Percentiles rank a stretch among this genome's conserved stretches.
phyloP scores from a whole-genome alignment of 2,113 vertebrate species.

The Poecilia latipinna region DNA sequence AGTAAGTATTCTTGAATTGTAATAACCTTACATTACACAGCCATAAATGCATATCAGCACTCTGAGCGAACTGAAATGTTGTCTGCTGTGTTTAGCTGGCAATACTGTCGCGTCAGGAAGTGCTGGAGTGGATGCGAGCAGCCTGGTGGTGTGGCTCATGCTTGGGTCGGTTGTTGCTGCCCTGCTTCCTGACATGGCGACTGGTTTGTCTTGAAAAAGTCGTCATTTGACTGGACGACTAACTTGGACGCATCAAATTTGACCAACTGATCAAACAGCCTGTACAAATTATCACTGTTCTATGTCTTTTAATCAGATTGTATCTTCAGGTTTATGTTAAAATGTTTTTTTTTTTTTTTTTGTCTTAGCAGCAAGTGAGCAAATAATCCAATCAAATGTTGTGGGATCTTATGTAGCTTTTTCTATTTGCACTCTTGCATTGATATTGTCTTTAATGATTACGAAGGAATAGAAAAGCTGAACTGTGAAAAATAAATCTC shows the following conservation, averaged over 20 bases:
- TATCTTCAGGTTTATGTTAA: neutral
- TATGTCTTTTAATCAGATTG: neutral
- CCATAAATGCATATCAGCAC: neutral
- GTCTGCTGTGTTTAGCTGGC: constrained; percentile 41
- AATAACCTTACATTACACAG: neutral
- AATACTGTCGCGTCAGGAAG: neutral
- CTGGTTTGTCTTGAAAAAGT: constrained; percentile 75
- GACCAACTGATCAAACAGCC: constrained; percentile 26
- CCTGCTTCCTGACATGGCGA: constrained; percentile 62
- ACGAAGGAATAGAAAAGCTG: constrained; percentile 20
- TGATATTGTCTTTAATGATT: neutral
- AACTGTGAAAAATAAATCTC: constrained; percentile 3
- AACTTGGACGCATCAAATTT: constrained; percentile 14
- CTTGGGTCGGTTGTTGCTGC: constrained; percentile 69
- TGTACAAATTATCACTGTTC: neutral
- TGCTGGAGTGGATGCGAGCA: constrained; percentile 33
- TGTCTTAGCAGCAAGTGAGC: neutral
- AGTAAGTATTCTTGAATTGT: constrained; percentile 58
- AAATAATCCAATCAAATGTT: neutral
- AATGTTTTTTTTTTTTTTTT: constrained; percentile 9
- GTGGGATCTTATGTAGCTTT: neutral
- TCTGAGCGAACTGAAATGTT: neutral
- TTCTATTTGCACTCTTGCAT: neutral
- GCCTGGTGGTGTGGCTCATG: constrained; percentile 64
- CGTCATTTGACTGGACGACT: constrained; percentile 39